phyloP scores from a whole-genome alignment of 92 coral and sea anemone genomes.

The Bergia sp. region DNA sequence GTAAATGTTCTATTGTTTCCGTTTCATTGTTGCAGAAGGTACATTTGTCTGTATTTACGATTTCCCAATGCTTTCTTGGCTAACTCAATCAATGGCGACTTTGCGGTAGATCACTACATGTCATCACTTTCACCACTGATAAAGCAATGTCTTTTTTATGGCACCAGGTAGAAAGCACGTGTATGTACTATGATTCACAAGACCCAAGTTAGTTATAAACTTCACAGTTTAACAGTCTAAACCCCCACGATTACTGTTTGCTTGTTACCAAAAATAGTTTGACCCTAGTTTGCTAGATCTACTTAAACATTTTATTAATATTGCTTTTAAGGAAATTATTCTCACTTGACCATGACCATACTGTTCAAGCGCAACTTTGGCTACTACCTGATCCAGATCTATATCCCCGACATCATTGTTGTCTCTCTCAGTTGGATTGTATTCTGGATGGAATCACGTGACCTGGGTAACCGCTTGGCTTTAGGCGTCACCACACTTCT shows the following conservation, averaged over 20 bases:
- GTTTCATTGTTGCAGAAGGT: too few species aligned
- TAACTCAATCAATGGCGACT: too few species aligned
- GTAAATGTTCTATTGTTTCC: too few species aligned
- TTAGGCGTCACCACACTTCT: slow-evolving; percentile 82
- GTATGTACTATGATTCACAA: too few species aligned
- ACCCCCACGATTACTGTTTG: background rate
- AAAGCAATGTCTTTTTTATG: too few species aligned
- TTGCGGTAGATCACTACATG: too few species aligned
- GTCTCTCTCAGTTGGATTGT: slow-evolving; percentile 90
- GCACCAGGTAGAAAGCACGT: too few species aligned
- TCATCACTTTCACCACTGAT: too few species aligned
- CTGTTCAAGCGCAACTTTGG: slow-evolving; percentile 78
- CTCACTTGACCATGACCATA: slow-evolving; percentile 61
- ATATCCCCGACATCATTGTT: slow-evolving; percentile 73
- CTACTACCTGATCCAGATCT: slow-evolving; percentile 85
- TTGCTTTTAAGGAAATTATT: slow-evolving; percentile 66
- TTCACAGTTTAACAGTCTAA: too few species aligned
- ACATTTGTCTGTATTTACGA: too few species aligned
- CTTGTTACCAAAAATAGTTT: background rate
- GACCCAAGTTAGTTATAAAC: too few species aligned
- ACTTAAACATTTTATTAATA: background rate
- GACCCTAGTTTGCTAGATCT: background rate
- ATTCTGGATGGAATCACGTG: slow-evolving; percentile 86
- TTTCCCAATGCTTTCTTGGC: too few species aligned
- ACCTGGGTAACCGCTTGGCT: slow-evolving; percentile 85